Base-by-base conservation (phyloP, 2,888 invertebrate species). In the Latrodectus hesperus region DNA sequence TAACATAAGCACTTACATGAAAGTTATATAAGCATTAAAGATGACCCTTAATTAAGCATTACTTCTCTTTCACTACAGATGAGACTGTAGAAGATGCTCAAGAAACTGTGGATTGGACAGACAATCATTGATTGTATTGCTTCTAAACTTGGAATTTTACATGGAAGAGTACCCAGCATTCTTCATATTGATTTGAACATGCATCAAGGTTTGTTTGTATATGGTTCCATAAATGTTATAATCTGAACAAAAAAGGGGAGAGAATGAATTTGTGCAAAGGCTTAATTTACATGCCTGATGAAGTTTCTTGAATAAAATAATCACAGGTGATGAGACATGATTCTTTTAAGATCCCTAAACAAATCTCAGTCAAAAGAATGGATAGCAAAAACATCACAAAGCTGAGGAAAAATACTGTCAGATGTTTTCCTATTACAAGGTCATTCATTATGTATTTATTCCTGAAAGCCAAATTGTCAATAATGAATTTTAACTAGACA, bases 281-380 rank as follows among this genome's bases (percentile, higher is more conserved):
- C 22, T 22, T 78, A 12, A 78, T 78, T 53, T 3, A 68, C 53
- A 78, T 78, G 17, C 53, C 51, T 68, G 78, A 52, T 78, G 52
- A 53, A 78, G 22, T n/a, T 60, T 78, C 78, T 70, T 68, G 1
- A 78, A 67, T 52, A 78, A 67, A 67, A 78, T 67, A n/a, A 14
- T 51, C 12, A 67, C 22, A 70, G 51, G 78, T 68, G 78, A 78
- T 78, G 60, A 11, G 60, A 60, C 16, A 14, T 60, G 12, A 0
- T 60, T 11, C 10, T 11, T 60, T 6, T 60, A 60, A 12, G n/a
- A 60, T n/a, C 10, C 60, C 10, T 11, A 10, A 12, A 11, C 16
- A 60, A 60, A 11, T 16, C 55, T 12, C 14, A n/a, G 12, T 55
- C 55, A 55, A 6, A 16, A 55, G 55, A 60, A 60, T 60, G 60